Evolutionary conservation across 1,140 invertebrate species (phyloP).

Genomic region (Drosophila fuyamai): DNA sequence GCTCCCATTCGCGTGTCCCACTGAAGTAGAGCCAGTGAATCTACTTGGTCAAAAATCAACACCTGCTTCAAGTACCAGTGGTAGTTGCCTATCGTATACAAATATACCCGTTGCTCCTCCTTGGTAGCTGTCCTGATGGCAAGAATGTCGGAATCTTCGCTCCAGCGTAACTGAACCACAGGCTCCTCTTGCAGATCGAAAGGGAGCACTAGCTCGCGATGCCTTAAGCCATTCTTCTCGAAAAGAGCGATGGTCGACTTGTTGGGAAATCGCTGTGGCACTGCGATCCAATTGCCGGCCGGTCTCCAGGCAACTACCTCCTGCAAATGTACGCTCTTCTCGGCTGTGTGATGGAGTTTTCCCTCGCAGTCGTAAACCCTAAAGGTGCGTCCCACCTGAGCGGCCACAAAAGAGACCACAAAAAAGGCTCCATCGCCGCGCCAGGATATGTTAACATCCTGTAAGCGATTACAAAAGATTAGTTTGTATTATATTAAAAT

Average conservation of each 20-base stretch:
- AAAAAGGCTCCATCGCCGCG: slow-evolving; percentile 93
- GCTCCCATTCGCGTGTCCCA: slow-evolving; percentile 88
- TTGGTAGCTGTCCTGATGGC: slow-evolving; percentile 86
- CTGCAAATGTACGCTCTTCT: slow-evolving; percentile 89
- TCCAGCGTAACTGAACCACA: slow-evolving; percentile 91
- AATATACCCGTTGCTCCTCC: slow-evolving; percentile 86
- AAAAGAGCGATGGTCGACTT: slow-evolving; percentile 93
- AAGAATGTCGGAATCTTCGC: slow-evolving; percentile 91
- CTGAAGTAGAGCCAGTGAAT: slow-evolving; percentile 85
- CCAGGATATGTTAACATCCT: slow-evolving; percentile 90
- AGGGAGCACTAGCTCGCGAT: slow-evolving; percentile 92
- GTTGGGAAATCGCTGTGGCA: slow-evolving; percentile 88
- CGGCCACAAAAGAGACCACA: slow-evolving; percentile 89
- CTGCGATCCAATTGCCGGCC: slow-evolving; percentile 91
- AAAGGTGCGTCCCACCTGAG: slow-evolving; percentile 86
- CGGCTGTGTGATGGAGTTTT: slow-evolving; percentile 89
- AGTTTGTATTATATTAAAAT: neutral
- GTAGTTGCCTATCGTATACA: slow-evolving; percentile 94
- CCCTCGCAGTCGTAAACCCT: slow-evolving; percentile 92
- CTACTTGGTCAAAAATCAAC: slow-evolving; percentile 54
- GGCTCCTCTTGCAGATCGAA: slow-evolving; percentile 85
- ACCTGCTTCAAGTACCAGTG: slow-evolving; percentile 96
- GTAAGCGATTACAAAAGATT: neutral
- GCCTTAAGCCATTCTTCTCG: slow-evolving; percentile 96
- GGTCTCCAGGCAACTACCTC: slow-evolving; percentile 91